A percentile compares a stretch with the other conserved stretches of the same genome.
Evolutionary conservation across 2,888 invertebrate genomes (phyloP).

Genomic region (Phorcus lineatus): DNA sequence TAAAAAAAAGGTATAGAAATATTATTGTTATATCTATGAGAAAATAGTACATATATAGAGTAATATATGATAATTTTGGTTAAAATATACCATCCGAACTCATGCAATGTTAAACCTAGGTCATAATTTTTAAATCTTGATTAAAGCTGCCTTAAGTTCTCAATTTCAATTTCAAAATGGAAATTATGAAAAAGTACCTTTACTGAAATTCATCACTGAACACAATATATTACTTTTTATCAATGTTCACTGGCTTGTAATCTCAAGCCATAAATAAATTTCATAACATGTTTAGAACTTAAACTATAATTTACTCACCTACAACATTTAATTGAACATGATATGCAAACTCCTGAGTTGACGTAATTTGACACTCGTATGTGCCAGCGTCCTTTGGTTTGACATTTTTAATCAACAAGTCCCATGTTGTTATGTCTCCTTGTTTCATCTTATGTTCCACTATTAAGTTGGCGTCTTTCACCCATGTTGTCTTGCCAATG

Average conservation of each 20-base stretch:
- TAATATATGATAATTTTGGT: no score
- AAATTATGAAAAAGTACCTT: no score
- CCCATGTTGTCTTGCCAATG: conserved; percentile 45
- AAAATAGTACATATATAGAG: not conserved
- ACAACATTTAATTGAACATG: conserved; percentile 50
- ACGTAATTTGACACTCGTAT: conserved; percentile 56
- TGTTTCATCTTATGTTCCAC: conserved; percentile 33
- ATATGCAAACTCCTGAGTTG: conserved; percentile 36
- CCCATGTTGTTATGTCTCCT: conserved; percentile 42
- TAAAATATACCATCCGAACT: no score
- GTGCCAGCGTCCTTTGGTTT: conserved; percentile 43
- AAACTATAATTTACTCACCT: conserved; percentile 34
- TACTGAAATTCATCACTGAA: no score
- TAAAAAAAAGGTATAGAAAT: not conserved
- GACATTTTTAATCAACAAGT: conserved; percentile 48
- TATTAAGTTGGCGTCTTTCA: conserved; percentile 37
- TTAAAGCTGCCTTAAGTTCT: no score
- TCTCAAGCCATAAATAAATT: no score
- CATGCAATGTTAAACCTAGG: no score
- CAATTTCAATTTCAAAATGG: no score
- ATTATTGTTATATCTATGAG: not conserved
- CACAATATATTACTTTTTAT: no score
- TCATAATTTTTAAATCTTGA: no score
- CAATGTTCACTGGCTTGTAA: no score
- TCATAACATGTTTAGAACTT: no score